Evolutionary conservation across 2,888 invertebrate genomes (phyloP), one percentile per base, ranked within the genome.

Genomic region (Phragmatobia fuliginosa): DNA sequence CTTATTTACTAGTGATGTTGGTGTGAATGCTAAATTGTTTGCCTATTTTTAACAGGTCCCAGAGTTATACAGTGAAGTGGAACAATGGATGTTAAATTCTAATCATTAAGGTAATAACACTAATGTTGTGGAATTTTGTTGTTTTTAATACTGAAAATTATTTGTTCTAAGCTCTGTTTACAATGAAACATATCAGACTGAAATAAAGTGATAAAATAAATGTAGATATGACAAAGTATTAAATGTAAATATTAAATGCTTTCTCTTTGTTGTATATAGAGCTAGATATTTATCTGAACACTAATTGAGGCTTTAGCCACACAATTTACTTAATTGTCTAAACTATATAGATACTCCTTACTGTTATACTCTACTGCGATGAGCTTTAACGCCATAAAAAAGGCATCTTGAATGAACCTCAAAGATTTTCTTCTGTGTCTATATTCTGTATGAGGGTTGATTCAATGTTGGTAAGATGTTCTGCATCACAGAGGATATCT

Each of bases 11-110:
- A 62, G 60, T 70, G 33, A 67, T 71, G 38, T 52, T 67, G 52
- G 18, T 68, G 38, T 75, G 60, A 49, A 59, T 74, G 61, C 41
- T 68, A 73, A 59, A 68, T 73, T 66, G 63, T 49, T 72, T 58
- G 58, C 68, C 14, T 72, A 65, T 78, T 62, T 75, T 80, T 73
- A 70, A 76, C 82, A 84, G 83, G 84, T 82, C 83, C 79, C 75
- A 77, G 78, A 77, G 74, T 75, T 68, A 69, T 76, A 63, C 72
- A 73, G 75, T 68, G 75, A 76, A 74, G 74, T 80, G 76, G 75
- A 81, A 87, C 85, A 84, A 89, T 88, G 89, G 88, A 85, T 83
- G 77, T 82, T 75, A 75, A 71, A 75, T 82, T 79, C 74, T 85
- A 82, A 83, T 80, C 78, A 78, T 70, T 82, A 83, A 86, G 87